Evolutionary conservation across 64 coral and sea anemone genomes (phyloP).

Genomic region (Astreopora myriophthalma): DNA sequence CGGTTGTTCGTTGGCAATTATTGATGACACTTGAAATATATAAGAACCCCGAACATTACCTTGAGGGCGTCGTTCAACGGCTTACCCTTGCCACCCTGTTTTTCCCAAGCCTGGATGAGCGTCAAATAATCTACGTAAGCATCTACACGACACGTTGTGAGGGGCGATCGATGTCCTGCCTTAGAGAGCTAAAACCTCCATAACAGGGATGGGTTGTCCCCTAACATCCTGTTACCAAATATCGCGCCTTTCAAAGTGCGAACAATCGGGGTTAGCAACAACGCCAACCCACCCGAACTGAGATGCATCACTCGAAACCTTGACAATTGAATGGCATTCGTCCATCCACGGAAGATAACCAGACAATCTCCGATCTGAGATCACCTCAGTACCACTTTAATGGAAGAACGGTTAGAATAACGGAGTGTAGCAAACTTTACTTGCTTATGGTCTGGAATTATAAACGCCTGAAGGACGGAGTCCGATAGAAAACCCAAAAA

Average conservation of each 20-base stretch:
- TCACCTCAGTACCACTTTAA: neutral
- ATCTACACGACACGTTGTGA: neutral
- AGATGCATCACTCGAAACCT: constrained; percentile 3
- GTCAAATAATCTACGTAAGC: neutral
- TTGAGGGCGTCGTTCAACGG: neutral
- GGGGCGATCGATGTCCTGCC: too few species aligned
- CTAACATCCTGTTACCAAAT: too few species aligned
- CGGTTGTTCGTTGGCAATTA: too few species aligned
- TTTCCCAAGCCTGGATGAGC: constrained; percentile 1
- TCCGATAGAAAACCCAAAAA: constrained; percentile 40
- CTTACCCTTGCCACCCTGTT: neutral
- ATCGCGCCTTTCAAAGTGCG: neutral
- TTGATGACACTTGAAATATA: too few species aligned
- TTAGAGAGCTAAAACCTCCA: too few species aligned
- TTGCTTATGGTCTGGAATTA: constrained; percentile 30
- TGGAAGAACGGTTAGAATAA: neutral
- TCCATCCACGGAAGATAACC: neutral
- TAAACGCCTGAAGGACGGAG: constrained; percentile 14
- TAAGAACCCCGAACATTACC: too few species aligned
- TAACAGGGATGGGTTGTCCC: too few species aligned
- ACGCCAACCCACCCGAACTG: constrained; percentile 2
- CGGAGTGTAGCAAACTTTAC: constrained; percentile 13
- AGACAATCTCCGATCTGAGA: constrained; percentile 3
- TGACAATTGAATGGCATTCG: neutral
- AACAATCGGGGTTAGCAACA: neutral